Percentiles rank a stretch among this genome's conserved stretches.
phyloP scores from a whole-genome alignment of 2,888 invertebrate genomes.

The Linnaemya vulpina region DNA sequence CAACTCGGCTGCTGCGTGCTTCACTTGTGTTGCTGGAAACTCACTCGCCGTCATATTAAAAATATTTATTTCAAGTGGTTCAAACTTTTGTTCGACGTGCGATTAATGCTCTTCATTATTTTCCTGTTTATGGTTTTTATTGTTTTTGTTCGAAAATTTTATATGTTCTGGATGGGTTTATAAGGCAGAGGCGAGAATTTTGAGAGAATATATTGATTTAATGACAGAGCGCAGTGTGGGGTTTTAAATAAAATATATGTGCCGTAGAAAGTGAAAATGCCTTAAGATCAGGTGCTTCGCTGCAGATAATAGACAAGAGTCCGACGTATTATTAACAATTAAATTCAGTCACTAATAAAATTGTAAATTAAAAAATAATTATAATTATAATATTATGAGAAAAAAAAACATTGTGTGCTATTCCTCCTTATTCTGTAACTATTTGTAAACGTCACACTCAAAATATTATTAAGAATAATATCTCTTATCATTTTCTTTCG shows the following conservation, averaged over 20 bases:
- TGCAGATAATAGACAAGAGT: background rate
- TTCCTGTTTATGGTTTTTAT: slow-evolving; percentile 18
- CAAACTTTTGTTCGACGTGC: slow-evolving; percentile 35
- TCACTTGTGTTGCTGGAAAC: background rate
- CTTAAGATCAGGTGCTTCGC: background rate
- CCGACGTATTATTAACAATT: background rate
- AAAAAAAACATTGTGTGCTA: too few species aligned
- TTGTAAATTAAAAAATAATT: too few species aligned
- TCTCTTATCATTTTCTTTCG: too few species aligned
- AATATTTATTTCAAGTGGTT: slow-evolving; percentile 12
- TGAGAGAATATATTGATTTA: background rate
- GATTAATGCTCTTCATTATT: slow-evolving; percentile 60
- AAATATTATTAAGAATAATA: too few species aligned
- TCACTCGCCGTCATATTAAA: background rate
- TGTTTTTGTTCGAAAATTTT: slow-evolving; percentile 21
- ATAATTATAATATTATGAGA: too few species aligned
- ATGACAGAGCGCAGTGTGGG: background rate
- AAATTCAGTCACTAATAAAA: too few species aligned
- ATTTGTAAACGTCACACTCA: too few species aligned
- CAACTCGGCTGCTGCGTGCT: background rate
- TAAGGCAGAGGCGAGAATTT: background rate
- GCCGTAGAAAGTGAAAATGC: background rate
- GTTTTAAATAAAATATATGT: background rate
- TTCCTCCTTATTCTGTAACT: too few species aligned
- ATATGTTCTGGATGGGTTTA: background rate